Evolutionary conservation across 2,888 invertebrate species (phyloP).

Genomic region (Phlogophora meticulosa): DNA sequence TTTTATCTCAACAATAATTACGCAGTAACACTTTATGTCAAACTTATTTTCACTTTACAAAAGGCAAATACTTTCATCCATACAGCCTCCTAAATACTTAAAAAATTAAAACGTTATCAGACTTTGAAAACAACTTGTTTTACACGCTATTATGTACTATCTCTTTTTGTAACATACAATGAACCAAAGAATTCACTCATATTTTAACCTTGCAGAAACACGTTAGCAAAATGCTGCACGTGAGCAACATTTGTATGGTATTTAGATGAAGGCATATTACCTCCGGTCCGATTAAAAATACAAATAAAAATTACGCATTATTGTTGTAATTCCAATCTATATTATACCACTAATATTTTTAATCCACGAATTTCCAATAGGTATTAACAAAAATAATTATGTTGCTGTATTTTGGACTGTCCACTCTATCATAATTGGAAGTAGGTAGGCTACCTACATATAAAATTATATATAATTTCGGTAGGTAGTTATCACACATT

Average conservation of each 20-base stretch:
- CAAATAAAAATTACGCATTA: too few species aligned
- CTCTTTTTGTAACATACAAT: too few species aligned
- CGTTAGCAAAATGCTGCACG: conserved; percentile 32
- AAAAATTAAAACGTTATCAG: too few species aligned
- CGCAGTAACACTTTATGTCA: conserved; percentile 18
- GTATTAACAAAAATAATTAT: too few species aligned
- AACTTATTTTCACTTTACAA: neutral
- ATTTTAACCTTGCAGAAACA: conserved; percentile 2
- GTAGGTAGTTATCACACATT: conserved; percentile 10
- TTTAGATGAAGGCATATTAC: conserved; percentile 3
- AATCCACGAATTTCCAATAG: too few species aligned
- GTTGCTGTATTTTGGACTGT: neutral
- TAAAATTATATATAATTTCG: neutral
- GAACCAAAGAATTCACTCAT: neutral
- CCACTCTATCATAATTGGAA: conserved; percentile 6
- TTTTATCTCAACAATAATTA: conserved; percentile 18
- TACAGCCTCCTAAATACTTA: conserved; percentile 18
- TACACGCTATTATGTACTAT: too few species aligned
- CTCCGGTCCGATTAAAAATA: too few species aligned
- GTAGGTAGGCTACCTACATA: neutral
- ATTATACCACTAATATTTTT: neutral
- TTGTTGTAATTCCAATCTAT: too few species aligned
- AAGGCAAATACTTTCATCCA: conserved; percentile 2
- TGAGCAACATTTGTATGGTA: neutral
- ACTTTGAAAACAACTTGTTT: too few species aligned